These are phyloP conservation scores for Clanis bilineata DNA, from an alignment of 2,888 invertebrate species.

Conservation along the genomic window DNA sequence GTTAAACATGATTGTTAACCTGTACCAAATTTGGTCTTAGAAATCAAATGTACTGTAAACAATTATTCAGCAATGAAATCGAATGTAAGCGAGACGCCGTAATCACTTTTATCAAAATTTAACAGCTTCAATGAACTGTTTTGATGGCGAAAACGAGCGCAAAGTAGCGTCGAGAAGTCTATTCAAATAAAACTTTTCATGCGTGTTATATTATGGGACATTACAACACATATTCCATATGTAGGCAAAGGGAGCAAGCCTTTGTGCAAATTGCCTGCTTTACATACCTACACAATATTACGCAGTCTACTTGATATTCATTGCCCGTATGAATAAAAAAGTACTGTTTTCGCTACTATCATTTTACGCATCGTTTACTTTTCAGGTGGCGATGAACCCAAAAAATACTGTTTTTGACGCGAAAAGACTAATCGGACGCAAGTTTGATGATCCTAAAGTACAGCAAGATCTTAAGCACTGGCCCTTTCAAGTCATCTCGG, in stretches of 20 bases:
- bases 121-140: neutral
- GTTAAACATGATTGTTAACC: neutral
- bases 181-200: constrained; percentile 15
- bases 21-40: neutral
- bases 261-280: neutral
- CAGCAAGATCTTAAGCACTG: constrained; percentile 92
- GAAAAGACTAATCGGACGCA: constrained; percentile 91
- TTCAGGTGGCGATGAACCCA: constrained; percentile 90
- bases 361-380: constrained; percentile 9
- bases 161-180: neutral
- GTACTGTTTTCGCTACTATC: neutral
- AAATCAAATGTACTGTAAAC: neutral
- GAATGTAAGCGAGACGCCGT: neutral
- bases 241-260: neutral
- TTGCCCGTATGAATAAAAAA: neutral
- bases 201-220: constrained; percentile 8
- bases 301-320: neutral
- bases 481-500: constrained; percentile 89
- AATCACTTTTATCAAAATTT: neutral
- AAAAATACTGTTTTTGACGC: constrained; percentile 91
- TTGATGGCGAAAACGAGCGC: neutral
- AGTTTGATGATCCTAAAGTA: constrained; percentile 88
- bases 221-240: neutral
- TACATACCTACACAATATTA: neutral
- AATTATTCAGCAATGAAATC: neutral